phyloP scores from a whole-genome alignment of 2,797 vertebrate genomes.

The Xiphophorus birchmanni region DNA sequence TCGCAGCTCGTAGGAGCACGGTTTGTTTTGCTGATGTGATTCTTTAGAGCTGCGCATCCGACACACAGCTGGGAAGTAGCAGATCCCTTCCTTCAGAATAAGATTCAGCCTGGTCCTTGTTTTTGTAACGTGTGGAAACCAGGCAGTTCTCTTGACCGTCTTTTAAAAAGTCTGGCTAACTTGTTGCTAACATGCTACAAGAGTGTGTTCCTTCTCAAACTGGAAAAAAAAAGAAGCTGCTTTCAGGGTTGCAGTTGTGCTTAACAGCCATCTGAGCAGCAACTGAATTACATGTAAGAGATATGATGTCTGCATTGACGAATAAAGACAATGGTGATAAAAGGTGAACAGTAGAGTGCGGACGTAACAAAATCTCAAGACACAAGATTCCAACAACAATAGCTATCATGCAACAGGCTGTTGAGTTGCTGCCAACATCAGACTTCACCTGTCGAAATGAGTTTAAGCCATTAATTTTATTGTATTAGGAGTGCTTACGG shows the following conservation, averaged over 20 bases:
- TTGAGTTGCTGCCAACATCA: background rate
- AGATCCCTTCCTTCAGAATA: background rate
- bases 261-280: background rate
- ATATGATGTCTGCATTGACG: background rate
- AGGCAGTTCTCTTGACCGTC: background rate
- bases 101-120: background rate
- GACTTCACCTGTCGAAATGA: background rate
- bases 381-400: background rate
- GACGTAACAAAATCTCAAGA: background rate
- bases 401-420: background rate
- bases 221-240: background rate
- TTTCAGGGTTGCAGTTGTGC: background rate
- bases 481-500: background rate
- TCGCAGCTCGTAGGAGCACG: slow-evolving; percentile 10
- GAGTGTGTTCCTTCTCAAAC: background rate
- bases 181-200: background rate
- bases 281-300: background rate
- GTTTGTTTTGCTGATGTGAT: slow-evolving; percentile 9
- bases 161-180: background rate
- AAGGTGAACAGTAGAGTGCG: background rate
- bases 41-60: background rate
- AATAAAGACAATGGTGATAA: background rate
- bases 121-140: background rate
- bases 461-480: background rate
- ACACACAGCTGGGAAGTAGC: background rate